phyloP scores from a whole-genome alignment of 2,797 vertebrate species.

The Sebastes aleutianus region DNA sequence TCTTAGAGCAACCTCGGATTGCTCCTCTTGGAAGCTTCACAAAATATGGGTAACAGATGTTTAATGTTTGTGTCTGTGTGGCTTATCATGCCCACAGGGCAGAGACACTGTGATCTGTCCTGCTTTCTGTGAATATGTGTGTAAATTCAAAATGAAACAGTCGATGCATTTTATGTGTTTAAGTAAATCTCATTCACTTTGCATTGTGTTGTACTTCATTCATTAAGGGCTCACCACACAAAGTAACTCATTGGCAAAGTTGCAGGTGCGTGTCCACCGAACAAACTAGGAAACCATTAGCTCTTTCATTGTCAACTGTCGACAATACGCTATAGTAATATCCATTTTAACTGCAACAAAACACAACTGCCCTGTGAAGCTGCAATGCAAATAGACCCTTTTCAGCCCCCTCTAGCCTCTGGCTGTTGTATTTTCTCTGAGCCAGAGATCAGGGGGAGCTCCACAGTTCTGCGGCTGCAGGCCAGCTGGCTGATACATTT shows the following conservation, averaged over 20 bases:
- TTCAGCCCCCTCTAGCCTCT: constrained; percentile 45
- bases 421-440: constrained; percentile 65
- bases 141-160: constrained; percentile 8
- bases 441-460: constrained; percentile 60
- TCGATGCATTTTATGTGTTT: not conserved
- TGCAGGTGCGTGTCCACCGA: not conserved
- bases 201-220: not conserved
- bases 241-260: not conserved
- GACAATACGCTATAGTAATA: not conserved
- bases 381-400: constrained; percentile 24
- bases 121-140: constrained; percentile 15
- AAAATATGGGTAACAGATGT: constrained; percentile 74
- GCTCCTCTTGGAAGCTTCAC: constrained; percentile 48
- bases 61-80: constrained; percentile 60
- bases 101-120: constrained; percentile 17
- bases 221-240: not conserved
- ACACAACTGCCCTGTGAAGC: constrained; percentile 7
- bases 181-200: not conserved
- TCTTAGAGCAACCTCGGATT: constrained; percentile 46
- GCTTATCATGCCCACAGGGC: constrained; percentile 45
- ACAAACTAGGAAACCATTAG: not conserved
- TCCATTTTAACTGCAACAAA: constrained; percentile 16
- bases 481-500: constrained; percentile 65
- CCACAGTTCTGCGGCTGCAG: constrained; percentile 38
- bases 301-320: not conserved